Conservation (phyloP, 1,140 invertebrate species). For the Panulirus ornatus region DNA sequence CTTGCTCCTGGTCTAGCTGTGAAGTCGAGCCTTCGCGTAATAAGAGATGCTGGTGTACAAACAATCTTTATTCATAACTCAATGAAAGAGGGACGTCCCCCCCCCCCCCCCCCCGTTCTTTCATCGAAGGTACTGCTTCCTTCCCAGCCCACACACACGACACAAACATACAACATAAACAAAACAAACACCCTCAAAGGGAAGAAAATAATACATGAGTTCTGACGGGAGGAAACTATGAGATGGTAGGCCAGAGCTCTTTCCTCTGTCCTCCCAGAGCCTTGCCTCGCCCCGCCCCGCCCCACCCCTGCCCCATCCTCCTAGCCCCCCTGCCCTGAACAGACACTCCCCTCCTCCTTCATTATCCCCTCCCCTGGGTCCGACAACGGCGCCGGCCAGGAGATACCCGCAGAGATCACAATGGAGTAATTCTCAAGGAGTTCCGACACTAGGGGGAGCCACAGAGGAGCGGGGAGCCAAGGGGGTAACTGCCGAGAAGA, state of each 20-base stretch:
- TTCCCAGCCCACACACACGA: not conserved
- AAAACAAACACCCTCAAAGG: no score
- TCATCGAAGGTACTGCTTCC: not conserved
- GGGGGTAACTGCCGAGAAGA: not conserved
- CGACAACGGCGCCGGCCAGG: constrained; percentile 17
- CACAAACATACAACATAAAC: no score
- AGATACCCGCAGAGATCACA: constrained; percentile 18
- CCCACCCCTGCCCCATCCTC: not conserved
- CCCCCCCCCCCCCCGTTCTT: not conserved
- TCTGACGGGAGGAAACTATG: no score
- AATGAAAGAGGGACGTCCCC: no score
- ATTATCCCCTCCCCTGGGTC: constrained; percentile 15
- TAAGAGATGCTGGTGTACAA: no score
- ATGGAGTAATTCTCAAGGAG: not conserved
- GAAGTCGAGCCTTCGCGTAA: no score
- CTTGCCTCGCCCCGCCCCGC: not conserved
- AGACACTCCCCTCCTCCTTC: not conserved
- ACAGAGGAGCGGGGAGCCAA: no score
- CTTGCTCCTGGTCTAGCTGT: no score
- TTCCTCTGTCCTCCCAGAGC: not conserved
- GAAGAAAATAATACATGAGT: no score
- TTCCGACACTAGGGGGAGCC: no score
- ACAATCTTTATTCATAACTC: no score
- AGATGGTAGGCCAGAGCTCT: not conserved
- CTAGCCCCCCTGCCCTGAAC: not conserved